Evolutionary conservation across 2,888 invertebrate genomes (phyloP), one percentile per base, ranked within the genome.

Genomic region (Uloborus plumipes): DNA sequence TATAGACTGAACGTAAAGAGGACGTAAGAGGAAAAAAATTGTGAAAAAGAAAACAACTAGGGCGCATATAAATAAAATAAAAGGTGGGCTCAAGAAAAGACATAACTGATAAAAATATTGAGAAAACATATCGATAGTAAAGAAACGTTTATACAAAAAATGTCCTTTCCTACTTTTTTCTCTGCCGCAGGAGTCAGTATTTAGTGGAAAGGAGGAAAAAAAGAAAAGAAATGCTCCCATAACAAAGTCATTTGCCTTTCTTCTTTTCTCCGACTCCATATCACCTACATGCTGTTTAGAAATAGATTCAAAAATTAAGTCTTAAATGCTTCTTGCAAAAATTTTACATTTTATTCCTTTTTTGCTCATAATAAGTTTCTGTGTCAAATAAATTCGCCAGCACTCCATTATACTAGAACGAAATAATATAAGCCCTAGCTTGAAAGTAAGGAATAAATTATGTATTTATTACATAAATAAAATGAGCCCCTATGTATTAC

Each of bases 91-190:
- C 53, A 31, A 59, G 53, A 31, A 50, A 26, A 26, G 26, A 61
- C 61, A 26, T 26, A 20, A 61, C 22, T 71, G 78, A 78, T 78
- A 78, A 78, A 78, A 62, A 59, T 61, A 67, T 53, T 55, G 59
- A 39, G 65, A 79, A 76, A 72, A 66, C 79, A 72, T 79, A 79
- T 79, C 79, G 79, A 79, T 79, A 72, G 72, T 66, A 72, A 79
- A 65, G 72, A 72, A 59, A 49, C 66, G 72, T 65, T 67, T 59
- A 55, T 71, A 14, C 11, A 39, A 39, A 39, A 39, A 39, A 39
- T 7, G 39, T 9, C 39, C 39, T 39, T 39, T 9, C 9, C 39
- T 39, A 39, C 6, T 39, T 39, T 31, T 11, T 39, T 39, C 77
- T 65, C n/a, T 66, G 72, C 79, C 79, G 20, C 59, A 51, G 79